Percentiles rank a stretch among this genome's conserved stretches.
Evolutionary conservation across 2,797 vertebrate species (phyloP).

Genomic region (Tarsius wallacei): DNA sequence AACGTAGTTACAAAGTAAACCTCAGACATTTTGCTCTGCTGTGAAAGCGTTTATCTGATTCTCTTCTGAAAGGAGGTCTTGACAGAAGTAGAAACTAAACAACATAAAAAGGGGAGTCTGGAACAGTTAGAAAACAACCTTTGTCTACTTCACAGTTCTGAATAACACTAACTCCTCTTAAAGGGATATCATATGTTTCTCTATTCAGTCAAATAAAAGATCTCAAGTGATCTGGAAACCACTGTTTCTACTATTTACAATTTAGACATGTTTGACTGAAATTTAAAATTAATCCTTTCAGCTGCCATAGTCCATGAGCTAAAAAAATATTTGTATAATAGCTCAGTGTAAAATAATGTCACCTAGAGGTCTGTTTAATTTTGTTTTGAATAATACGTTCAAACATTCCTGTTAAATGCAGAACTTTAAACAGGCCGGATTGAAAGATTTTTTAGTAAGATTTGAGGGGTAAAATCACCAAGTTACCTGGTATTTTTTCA

Average conservation of each 20-base stretch:
- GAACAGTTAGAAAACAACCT: conserved; percentile 32
- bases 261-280: conserved; percentile 78
- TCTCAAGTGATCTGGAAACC: conserved; percentile 72
- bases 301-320: conserved; percentile 60
- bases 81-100: not conserved
- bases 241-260: conserved; percentile 71
- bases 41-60: not conserved
- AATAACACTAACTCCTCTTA: not conserved
- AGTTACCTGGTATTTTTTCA: conserved; percentile 25
- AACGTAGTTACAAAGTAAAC: not conserved
- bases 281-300: conserved; percentile 80
- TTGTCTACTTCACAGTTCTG: not conserved
- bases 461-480: conserved; percentile 63
- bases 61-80: conserved; percentile 36
- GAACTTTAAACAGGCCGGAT: conserved; percentile 77
- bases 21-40: not conserved
- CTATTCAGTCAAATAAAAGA: conserved; percentile 7
- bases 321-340: conserved; percentile 79
- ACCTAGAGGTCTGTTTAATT: conserved; percentile 79
- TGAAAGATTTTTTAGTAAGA: conserved; percentile 72
- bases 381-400: conserved; percentile 79
- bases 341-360: conserved; percentile 76
- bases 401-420: conserved; percentile 73
- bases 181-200: not conserved
- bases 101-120: not conserved